phyloP scores from a whole-genome alignment of 2,797 vertebrate genomes.

The Bryconaethiops microstoma region DNA sequence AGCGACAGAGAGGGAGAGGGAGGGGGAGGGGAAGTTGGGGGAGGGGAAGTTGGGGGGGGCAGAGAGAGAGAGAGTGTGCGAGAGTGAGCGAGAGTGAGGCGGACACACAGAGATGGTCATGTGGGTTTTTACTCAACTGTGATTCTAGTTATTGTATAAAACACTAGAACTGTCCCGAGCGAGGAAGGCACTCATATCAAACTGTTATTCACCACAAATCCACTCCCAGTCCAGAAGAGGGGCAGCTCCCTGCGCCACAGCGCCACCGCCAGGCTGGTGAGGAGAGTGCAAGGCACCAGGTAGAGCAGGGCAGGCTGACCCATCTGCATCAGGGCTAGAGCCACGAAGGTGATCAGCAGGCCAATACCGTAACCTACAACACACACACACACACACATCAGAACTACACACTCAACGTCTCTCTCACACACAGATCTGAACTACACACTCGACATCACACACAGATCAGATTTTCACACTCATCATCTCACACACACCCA shows the following conservation, averaged over 20 bases:
- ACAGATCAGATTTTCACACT: too few relatives aligned
- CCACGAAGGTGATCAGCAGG: constrained; percentile 95
- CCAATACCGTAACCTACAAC: constrained; percentile 89
- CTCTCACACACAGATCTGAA: too few relatives aligned
- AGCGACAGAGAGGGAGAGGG: constrained; percentile 9
- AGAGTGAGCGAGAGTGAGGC: constrained; percentile 38
- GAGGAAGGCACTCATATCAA: constrained; percentile 91
- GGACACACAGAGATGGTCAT: constrained; percentile 57
- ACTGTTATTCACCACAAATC: constrained; percentile 99
- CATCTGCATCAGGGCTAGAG: constrained; percentile 92
- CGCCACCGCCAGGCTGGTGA: constrained; percentile 88
- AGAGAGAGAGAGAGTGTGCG: constrained; percentile 43
- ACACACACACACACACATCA: background rate
- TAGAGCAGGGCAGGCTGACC: constrained; percentile 96
- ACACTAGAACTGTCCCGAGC: constrained; percentile 74
- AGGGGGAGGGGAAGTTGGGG: background rate
- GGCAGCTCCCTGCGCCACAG: constrained; percentile 90
- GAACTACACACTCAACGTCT: too few relatives aligned
- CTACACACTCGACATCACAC: too few relatives aligned
- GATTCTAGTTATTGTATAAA: constrained; percentile 83
- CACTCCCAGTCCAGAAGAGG: constrained; percentile 97
- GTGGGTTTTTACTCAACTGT: constrained; percentile 89
- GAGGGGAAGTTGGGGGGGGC: background rate
- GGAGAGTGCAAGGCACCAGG: constrained; percentile 94
- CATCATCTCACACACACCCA: too few relatives aligned